Evolutionary conservation across 1,140 invertebrate genomes (phyloP), one percentile per base, ranked within the genome.

Genomic region (Cydia splendana): DNA sequence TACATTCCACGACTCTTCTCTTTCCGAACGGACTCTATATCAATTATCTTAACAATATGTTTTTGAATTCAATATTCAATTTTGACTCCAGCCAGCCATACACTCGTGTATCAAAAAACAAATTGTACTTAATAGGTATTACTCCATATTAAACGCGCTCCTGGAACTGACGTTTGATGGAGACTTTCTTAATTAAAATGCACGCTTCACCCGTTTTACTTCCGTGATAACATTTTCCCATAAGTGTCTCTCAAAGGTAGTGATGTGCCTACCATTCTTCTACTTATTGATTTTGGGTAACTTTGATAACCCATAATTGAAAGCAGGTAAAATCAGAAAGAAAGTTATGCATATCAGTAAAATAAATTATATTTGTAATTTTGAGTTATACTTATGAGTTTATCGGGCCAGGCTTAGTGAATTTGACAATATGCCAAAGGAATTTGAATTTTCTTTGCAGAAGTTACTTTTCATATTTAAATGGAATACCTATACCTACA

Each of bases 191-290:
- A 62, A 62, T 62, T 62, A 62, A 62, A 62, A 62, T 20, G 20
- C 57, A 62, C 57, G 57, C 20, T 24, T 12, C 57, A 24, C 18
- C 57, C 57, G 20, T 62, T 62, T 53, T 24, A 62, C 57, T 62
- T 62, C 57, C 57, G 57, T 62, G 57, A 62, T 62, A 62, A 62
- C 57, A 62, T 24, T 62, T 62, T 62, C 57, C 57, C 57, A 62
- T 62, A 62, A 24, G 20, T 62, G 57, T 62, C 18, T 62, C 18
- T 62, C 57, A 24, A 24, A 62, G 53, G 57, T 62, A 62, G 57
- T 62, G 57, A 62, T 62, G 57, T 24, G 20, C n/a, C 53, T 57
- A 12, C 20, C 1, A n/a, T 18, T 53, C n/a, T 0, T 4, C 0
- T 2, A 51, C 13, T 51, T 15, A 51, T 51, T 51, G 34, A 38